These are phyloP conservation scores for Carcina quercana DNA, from an alignment of 2,888 invertebrate genomes.

Conservation along the genomic window DNA sequence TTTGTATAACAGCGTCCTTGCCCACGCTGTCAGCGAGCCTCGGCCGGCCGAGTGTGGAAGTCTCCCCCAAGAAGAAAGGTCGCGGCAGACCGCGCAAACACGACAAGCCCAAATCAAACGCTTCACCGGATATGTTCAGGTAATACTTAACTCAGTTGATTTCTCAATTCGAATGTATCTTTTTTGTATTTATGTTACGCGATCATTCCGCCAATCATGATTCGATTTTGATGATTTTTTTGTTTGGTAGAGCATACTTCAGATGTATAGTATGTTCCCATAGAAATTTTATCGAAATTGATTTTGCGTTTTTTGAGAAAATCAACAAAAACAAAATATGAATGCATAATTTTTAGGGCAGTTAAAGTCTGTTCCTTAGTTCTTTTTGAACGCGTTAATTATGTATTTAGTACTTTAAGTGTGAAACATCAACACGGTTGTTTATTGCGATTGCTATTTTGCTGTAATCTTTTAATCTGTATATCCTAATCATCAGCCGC, in stretches of 20 bases:
- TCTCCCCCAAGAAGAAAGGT: conserved; percentile 60
- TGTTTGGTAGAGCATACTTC: too few relatives aligned
- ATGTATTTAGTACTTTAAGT: too few relatives aligned
- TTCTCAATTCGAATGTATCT: not conserved
- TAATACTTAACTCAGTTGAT: conserved; percentile 22
- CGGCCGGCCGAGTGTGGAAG: conserved; percentile 35
- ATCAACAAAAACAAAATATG: too few relatives aligned
- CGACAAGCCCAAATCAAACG: conserved; percentile 46
- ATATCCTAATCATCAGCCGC: too few relatives aligned
- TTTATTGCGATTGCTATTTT: too few relatives aligned
- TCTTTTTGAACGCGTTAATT: too few relatives aligned
- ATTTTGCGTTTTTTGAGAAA: too few relatives aligned
- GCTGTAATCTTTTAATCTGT: not conserved
- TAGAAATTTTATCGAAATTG: too few relatives aligned
- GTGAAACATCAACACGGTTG: too few relatives aligned
- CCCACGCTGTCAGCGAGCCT: conserved; percentile 60
- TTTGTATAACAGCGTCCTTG: conserved; percentile 53
- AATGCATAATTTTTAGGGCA: too few relatives aligned
- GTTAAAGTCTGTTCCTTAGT: too few relatives aligned
- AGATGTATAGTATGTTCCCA: too few relatives aligned
- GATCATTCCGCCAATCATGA: not conserved
- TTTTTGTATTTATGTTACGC: conserved; percentile 1
- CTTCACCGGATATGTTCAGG: conserved; percentile 55
- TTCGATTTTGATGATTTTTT: not conserved
- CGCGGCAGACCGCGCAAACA: conserved; percentile 63